Percentiles rank a stretch among this genome's conserved stretches.
Evolutionary conservation across 2,797 vertebrate genomes (phyloP).

Genomic region (Esox masquinongy): DNA sequence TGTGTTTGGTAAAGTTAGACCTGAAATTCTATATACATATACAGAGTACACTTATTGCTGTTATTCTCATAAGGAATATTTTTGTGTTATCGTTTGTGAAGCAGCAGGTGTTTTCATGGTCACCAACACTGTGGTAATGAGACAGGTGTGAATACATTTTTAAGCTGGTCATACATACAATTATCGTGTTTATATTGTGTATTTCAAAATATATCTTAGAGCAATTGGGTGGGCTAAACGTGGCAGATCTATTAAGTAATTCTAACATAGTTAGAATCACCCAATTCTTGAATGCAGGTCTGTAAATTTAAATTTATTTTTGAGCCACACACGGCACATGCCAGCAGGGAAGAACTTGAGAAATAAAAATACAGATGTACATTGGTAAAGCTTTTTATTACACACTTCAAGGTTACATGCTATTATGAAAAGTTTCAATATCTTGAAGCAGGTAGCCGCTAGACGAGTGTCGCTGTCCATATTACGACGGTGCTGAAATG

Average conservation of each 20-base stretch:
- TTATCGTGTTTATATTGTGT: background rate
- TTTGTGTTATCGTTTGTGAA: background rate
- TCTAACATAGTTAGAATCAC: background rate
- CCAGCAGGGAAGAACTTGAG: background rate
- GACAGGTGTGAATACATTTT: background rate
- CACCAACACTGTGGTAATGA: background rate
- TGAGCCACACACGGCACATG: background rate
- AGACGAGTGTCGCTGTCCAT: constrained; percentile 25
- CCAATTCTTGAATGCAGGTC: background rate
- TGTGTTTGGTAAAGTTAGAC: background rate
- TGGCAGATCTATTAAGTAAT: background rate
- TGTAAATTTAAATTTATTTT: background rate
- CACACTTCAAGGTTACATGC: no score
- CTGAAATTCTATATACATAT: background rate
- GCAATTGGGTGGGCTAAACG: background rate
- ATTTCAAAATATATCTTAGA: background rate
- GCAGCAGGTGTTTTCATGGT: background rate
- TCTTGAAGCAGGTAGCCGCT: background rate
- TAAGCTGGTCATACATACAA: background rate
- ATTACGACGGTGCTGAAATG: constrained; percentile 21
- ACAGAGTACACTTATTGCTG: background rate
- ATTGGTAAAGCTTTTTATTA: no score
- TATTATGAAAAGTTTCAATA: no score
- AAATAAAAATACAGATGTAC: background rate
- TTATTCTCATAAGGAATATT: background rate